phyloP scores from a whole-genome alignment of 2,797 vertebrate genomes.

The Acanthurus leucopareius region DNA sequence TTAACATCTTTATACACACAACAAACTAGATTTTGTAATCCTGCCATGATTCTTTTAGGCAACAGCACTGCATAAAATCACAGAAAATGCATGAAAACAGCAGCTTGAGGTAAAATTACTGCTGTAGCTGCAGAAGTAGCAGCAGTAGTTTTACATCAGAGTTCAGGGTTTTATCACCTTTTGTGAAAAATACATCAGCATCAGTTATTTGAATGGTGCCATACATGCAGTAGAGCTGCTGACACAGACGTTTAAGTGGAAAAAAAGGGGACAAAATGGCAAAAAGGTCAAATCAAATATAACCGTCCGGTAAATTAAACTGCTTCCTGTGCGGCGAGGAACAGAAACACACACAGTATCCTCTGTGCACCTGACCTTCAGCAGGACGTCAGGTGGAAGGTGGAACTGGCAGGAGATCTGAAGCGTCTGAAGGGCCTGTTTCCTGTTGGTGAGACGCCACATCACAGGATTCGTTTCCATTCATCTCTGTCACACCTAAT shows the following conservation, averaged over 20 bases:
- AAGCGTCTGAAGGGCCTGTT: constrained; percentile 28
- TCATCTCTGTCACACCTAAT: constrained; percentile 48
- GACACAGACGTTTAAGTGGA: background rate
- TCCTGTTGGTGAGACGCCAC: constrained; percentile 36
- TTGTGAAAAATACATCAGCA: background rate
- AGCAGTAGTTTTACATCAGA: background rate
- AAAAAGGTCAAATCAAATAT: background rate
- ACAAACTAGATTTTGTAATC: background rate
- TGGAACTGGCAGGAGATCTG: constrained; percentile 38
- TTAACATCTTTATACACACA: background rate
- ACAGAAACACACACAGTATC: constrained; percentile 3
- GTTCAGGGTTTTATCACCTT: background rate
- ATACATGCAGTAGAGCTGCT: background rate
- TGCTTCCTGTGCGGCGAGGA: constrained; percentile 4
- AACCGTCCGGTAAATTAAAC: background rate
- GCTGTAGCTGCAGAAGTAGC: background rate
- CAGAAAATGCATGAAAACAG: constrained; percentile 1
- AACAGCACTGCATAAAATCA: background rate
- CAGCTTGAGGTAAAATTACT: background rate
- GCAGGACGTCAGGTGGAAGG: constrained; percentile 56
- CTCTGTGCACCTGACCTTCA: constrained; percentile 40
- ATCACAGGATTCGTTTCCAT: constrained; percentile 44
- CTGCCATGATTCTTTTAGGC: background rate
- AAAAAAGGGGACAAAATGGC: background rate
- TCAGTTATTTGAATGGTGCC: background rate